These are phyloP conservation scores for Leistus spinibarbis DNA, from an alignment of 2,888 invertebrate species.

Conservation along the genomic window DNA sequence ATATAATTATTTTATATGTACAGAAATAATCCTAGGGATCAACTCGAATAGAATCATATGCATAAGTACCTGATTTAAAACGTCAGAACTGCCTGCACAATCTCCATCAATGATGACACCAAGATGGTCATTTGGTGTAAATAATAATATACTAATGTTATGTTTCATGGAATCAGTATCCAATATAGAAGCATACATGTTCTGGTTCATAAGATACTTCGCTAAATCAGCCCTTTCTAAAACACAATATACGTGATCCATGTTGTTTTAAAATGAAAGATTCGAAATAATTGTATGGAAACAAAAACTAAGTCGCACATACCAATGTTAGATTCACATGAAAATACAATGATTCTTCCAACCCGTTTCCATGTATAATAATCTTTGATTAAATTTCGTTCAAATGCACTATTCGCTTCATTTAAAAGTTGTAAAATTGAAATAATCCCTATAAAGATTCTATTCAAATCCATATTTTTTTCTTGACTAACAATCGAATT, in stretches of 20 bases:
- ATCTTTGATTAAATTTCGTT: slow-evolving; percentile 2
- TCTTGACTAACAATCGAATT: background rate
- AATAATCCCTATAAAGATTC: background rate
- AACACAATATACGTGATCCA: slow-evolving; percentile 8
- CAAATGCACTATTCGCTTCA: background rate
- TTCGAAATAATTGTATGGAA: too few species aligned
- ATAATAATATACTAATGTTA: slow-evolving; percentile 13
- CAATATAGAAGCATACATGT: slow-evolving; percentile 10
- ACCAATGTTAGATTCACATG: slow-evolving; percentile 2
- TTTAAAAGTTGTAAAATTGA: background rate
- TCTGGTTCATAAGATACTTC: slow-evolving; percentile 37
- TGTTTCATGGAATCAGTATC: background rate
- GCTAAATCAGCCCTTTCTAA: slow-evolving; percentile 36
- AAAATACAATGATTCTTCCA: background rate
- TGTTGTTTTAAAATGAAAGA: background rate
- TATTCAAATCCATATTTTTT: background rate
- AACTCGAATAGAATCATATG: too few species aligned
- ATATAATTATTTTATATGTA: background rate
- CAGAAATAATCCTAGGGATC: background rate
- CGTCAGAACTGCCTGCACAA: slow-evolving; percentile 32
- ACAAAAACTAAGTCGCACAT: too few species aligned
- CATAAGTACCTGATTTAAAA: slow-evolving; percentile 39
- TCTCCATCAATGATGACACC: slow-evolving; percentile 42
- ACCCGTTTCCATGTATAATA: slow-evolving; percentile 1
- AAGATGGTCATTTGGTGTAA: slow-evolving; percentile 32